phyloP scores from a whole-genome alignment of 30 jellyfish, hydroid and myxozoan species.

The Sanderia malayensis region DNA sequence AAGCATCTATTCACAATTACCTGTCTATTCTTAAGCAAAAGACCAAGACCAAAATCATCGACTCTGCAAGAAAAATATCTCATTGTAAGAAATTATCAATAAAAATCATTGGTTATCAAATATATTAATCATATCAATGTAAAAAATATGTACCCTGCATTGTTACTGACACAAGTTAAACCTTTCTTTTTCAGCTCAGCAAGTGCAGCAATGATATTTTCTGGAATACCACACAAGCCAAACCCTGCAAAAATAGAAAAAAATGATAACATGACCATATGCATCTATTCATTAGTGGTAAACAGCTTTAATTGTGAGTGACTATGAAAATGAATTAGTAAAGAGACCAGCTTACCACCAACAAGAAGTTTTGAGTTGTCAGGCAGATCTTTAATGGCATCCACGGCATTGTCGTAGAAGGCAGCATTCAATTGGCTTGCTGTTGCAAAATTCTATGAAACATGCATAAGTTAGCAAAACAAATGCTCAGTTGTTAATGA shows the following conservation, averaged over 20 bases:
- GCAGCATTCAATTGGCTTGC: conserved; percentile 45
- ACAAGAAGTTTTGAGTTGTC: conserved; percentile 76
- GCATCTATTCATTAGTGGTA: no score
- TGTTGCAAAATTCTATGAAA: conserved; percentile 54
- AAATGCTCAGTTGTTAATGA: no score
- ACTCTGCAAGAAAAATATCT: conserved; percentile 64
- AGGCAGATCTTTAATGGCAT: conserved; percentile 79
- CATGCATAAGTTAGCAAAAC: no score
- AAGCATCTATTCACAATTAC: no score
- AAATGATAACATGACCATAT: no score
- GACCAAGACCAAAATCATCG: conserved; percentile 95
- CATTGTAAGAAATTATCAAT: no score
- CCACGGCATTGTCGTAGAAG: conserved; percentile 57
- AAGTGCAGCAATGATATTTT: conserved; percentile 77
- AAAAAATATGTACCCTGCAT: conserved; percentile 76
- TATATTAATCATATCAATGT: background rate
- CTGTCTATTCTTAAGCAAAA: conserved; percentile 71
- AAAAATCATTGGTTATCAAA: no score
- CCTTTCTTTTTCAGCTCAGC: conserved; percentile 67
- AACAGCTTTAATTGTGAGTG: no score
- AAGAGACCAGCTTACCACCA: conserved; percentile 70
- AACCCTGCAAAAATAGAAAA: conserved; percentile 51
- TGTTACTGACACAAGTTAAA: conserved; percentile 81
- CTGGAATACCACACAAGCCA: conserved; percentile 98
- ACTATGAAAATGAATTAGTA: background rate